Base-by-base conservation (phyloP, 1,140 invertebrate genomes). In the Caerostris extrusa region DNA sequence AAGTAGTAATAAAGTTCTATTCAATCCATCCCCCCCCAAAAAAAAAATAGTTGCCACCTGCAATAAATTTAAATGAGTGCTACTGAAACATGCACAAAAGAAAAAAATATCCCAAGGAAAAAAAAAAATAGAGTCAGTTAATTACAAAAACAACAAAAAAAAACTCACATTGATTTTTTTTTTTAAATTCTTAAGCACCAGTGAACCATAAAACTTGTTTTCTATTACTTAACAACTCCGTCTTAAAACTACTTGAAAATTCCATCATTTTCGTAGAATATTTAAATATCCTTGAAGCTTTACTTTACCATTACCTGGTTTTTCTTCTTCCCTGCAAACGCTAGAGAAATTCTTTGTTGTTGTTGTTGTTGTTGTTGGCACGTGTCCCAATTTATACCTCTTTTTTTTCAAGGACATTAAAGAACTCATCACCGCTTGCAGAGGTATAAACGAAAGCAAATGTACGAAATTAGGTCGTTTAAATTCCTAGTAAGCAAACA, bases 381-480 rank as follows among this genome's bases (percentile, higher is more conserved):
- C 61, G 58, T 57, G 50, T n/a, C 61, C 86, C 86, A 88, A 64
- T 64, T 88, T 61, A 50, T 57, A 2, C n/a, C 7, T 3, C 50
- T 55, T 34, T 17, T 60, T 64, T 64, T 55, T 64, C 86, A 3
- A 58, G 50, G 60, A 55, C 86, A 88, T 88, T 88, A 88, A 88
- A 60, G 53, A 85, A 34, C 60, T 88, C 86, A 88, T 64, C 60
- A 88, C 58, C 5, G 50, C 50, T n/a, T 10, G 19, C 10, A 64
- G 7, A 50, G 57, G 34, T 10, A 57, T 7, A 85, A 6, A 3
- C 19, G 53, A 85, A 85, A 88, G 58, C 58, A 88, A 88, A 64
- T 64, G 56, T 19, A 17, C 86, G 86, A 88, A 88, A 88, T 88
- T 88, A 88, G 86, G 86, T 88, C 86, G 53, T 88, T 88, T 88